These are phyloP conservation scores for Noctilio leporinus DNA, from an alignment of 2,113 vertebrate species.

Conservation along the genomic window DNA sequence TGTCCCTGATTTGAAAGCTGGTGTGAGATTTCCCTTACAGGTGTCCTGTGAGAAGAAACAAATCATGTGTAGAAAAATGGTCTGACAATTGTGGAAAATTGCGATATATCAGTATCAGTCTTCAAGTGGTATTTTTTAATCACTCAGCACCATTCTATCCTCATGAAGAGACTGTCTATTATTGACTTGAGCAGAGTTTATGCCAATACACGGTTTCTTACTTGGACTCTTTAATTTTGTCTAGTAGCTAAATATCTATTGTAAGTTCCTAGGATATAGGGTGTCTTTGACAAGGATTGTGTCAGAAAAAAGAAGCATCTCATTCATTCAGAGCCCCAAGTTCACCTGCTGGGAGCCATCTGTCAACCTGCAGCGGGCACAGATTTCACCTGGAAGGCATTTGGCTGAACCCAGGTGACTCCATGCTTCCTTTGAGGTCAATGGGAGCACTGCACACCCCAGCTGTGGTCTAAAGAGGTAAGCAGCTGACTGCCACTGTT, in stretches of 20 bases:
- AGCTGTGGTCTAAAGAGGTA: slow-evolving; percentile 22
- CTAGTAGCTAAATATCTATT: background rate
- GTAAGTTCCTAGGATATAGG: slow-evolving; percentile 9
- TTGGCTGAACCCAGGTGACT: background rate
- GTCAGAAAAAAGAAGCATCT: slow-evolving; percentile 26
- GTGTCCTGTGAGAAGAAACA: background rate
- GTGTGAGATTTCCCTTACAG: background rate
- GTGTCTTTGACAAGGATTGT: slow-evolving; percentile 11
- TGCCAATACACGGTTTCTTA: background rate
- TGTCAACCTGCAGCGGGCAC: slow-evolving; percentile 12
- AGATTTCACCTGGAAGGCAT: background rate
- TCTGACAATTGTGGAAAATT: background rate
- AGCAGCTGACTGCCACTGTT: background rate
- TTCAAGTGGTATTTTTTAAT: background rate
- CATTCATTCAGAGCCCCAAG: background rate
- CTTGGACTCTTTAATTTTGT: background rate
- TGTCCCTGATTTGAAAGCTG: background rate
- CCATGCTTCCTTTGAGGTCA: background rate
- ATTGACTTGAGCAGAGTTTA: background rate
- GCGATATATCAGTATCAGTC: background rate
- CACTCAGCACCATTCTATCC: background rate
- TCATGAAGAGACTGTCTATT: background rate
- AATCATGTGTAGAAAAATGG: background rate
- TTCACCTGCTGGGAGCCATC: slow-evolving; percentile 58
- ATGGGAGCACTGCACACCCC: background rate